Percentiles rank a stretch among this genome's conserved stretches.
These are phyloP conservation scores for Lepidurus arcticus DNA, from an alignment of 1,140 invertebrate genomes.

Conservation along the genomic window DNA sequence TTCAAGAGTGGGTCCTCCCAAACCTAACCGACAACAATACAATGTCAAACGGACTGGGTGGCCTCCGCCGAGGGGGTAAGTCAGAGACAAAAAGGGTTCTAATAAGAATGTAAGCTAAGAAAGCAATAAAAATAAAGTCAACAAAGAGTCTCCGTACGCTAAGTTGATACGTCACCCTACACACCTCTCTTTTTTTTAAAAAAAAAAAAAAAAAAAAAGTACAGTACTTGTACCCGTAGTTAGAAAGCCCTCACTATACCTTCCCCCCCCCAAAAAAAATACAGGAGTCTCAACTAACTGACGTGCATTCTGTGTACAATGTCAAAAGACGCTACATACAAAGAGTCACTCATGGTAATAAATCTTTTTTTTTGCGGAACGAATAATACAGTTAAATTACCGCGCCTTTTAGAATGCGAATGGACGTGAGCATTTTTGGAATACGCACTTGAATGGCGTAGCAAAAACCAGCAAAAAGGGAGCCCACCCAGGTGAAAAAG, in stretches of 20 bases:
- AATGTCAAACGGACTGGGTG: background rate
- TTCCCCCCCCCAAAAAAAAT: background rate
- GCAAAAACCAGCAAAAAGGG: background rate
- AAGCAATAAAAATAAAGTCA: slow-evolving; percentile 20
- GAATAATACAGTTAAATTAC: slow-evolving; percentile 20
- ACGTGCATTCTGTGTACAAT: background rate
- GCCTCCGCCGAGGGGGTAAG: background rate
- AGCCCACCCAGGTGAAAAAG: slow-evolving; percentile 13
- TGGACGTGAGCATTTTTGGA: background rate
- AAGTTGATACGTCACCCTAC: background rate
- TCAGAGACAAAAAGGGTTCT: background rate
- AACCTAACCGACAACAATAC: slow-evolving; percentile 10
- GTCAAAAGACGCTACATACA: background rate
- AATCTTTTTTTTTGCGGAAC: background rate
- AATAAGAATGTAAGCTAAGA: background rate
- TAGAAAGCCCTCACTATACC: background rate
- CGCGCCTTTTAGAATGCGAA: background rate
- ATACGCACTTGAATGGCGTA: background rate
- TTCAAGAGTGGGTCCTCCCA: background rate
- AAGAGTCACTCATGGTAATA: background rate
- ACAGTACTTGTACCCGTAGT: background rate
- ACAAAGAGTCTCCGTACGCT: background rate
- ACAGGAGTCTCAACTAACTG: no score
- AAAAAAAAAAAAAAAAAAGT: no score
- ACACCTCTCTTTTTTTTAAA: background rate